Evolutionary conservation across 2,888 invertebrate species (phyloP), one percentile per base, ranked within the genome.

Genomic region (Ophion ellenae): DNA sequence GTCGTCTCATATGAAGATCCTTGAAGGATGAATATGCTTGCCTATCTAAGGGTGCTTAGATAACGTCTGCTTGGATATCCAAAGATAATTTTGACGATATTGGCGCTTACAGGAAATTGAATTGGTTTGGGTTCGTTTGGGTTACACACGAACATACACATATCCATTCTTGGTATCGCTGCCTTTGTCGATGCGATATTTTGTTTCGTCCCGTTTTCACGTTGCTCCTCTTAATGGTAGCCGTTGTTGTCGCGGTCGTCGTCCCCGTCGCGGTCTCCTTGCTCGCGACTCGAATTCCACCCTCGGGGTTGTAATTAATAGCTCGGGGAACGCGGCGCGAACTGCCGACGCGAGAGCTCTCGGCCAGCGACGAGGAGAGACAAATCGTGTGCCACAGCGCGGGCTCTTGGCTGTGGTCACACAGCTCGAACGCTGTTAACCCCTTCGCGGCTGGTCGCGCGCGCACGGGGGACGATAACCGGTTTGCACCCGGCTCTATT

Each of bases 221-320:
- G 9, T 32, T 7, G 20, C 7, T 63, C 47, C 64, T 28, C 32
- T 53, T 70, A 70, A 73, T 73, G 59, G 59, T 59, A n/a, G 36
- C 59, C n/a, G 57, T 57, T 57, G 57, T 73, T 78, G 76, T 76
- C 76, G 74, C 40, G 40, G 63, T 59, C 67, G 53, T 36, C 47
- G 67, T 64, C 6, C 40, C 40, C 40, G 61, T 82, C 70, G 82
- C 71, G 84, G 70, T 78, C 85, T 80, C 69, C 64, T 73, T 67
- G 64, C 69, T 79, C 85, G 86, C 77, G 74, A 75, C 83, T 80
- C 78, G 82, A 81, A 86, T 87, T 87, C 84, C 81, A 80, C 87
- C 87, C 86, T 59, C 77, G 87, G 80, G 86, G 67, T 57, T 83
- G 87, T 88, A 88, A 88, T 88, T 88, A 88, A 88, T 88, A 87